phyloP scores from a whole-genome alignment of 37 sponge, comb jelly and placozoan species.

The Ephydatia muelleri region DNA sequence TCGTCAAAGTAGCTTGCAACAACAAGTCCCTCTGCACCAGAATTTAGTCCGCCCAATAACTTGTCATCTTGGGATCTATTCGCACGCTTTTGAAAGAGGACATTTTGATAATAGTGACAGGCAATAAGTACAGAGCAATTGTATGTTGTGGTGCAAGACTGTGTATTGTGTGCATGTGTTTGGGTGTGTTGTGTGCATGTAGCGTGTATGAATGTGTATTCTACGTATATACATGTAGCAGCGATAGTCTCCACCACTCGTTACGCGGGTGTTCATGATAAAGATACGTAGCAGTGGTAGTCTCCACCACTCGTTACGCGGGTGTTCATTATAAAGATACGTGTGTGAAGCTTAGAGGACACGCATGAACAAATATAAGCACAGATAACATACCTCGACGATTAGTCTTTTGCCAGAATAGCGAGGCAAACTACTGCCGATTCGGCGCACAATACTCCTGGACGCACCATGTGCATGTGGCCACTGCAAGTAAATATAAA shows the following conservation, averaged over 20 bases:
- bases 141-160: too few relatives aligned
- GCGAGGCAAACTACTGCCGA: constrained; percentile 65
- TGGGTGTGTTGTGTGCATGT: neutral
- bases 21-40: neutral
- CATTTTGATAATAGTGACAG: too few relatives aligned
- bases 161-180: neutral
- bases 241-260: too few relatives aligned
- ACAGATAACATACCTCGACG: constrained; percentile 36
- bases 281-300: too few relatives aligned
- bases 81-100: neutral
- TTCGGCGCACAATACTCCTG: constrained; percentile 58
- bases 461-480: constrained; percentile 50
- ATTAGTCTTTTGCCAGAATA: constrained; percentile 32
- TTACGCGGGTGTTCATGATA: neutral
- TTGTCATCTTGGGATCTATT: neutral
- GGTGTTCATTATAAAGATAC: neutral
- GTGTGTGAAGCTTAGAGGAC: neutral
- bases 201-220: neutral
- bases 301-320: neutral
- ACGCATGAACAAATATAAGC: neutral
- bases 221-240: neutral
- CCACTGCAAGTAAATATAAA: neutral
- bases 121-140: too few relatives aligned
- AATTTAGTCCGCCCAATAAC: neutral
- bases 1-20: neutral